Base-by-base conservation (phyloP, 2,113 vertebrate genomes). In the Puntigrus tetrazona region DNA sequence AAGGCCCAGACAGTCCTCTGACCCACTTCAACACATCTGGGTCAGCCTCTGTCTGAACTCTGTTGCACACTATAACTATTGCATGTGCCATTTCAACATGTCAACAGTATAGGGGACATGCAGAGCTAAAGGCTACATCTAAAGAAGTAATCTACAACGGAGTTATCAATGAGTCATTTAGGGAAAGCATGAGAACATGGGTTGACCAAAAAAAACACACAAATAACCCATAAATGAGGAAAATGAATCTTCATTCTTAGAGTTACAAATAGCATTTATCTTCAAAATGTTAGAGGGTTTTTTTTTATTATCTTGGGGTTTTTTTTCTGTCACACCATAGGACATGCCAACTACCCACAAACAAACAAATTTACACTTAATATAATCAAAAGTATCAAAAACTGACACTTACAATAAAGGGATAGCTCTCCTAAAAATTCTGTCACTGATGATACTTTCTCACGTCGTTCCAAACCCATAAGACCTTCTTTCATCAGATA, bases 11-110 rank as follows among this genome's bases (percentile, higher is more conserved):
- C 86, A 90, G 92, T 93, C 93, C 92, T 86, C 89, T 93, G 92
- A 94, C 93, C 93, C 93, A 94, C 88, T 94, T 94, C 89, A 63
- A 90, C 89, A 93, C 93, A 94, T 94, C 91, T 95, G 92, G 93
- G 93, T 95, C 92, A 94, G 91, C 88, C 78, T 74, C 69, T 22
- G 18, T 55, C 47, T 88, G 90, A 92, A 91, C 91, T 91, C 31
- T 3, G 43, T 11, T 67, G 29, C 31, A 55, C 65, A 81, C 43
- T 81, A 70, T 38, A 81, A 34, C 45, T 47, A 81, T 14, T 67
- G 65, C 31, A 69, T 2, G 65, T 69, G 65, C 22, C 29, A 38
- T 69, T 38, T 69, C 8, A 8, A 45, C 41, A 74, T 18, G 70
- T 25, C n/a, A 47, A 25, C 43, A 10, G 10, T 50, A 25, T 18